phyloP scores from a whole-genome alignment of 2,113 vertebrate species.

The Euleptes europaea region DNA sequence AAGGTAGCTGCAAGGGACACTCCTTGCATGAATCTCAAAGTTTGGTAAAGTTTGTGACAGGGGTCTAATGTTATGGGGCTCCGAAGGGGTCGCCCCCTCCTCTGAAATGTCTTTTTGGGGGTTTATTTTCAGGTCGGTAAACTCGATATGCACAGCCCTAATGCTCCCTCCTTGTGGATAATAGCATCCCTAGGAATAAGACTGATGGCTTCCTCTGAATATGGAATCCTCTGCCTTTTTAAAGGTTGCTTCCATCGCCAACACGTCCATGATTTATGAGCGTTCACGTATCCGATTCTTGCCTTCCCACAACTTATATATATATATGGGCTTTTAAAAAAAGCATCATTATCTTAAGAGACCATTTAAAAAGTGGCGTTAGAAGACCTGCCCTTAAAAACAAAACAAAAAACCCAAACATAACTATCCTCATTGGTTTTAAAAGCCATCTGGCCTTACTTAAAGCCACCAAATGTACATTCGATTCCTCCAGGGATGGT shows the following conservation, averaged over 20 bases:
- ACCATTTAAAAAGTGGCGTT: conserved; percentile 46
- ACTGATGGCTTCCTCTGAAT: conserved; percentile 52
- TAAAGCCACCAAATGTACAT: conserved; percentile 74
- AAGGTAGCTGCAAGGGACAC: too few species aligned
- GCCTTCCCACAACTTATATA: conserved; percentile 43
- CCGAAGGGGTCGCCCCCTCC: too few species aligned
- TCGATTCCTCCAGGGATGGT: conserved; percentile 69
- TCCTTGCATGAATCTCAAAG: too few species aligned
- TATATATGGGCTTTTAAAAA: conserved; percentile 47
- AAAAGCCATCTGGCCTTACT: conserved; percentile 76
- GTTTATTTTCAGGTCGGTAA: too few species aligned
- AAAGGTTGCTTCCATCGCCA: conserved; percentile 65
- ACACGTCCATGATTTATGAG: conserved; percentile 61
- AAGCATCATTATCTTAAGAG: conserved; percentile 44
- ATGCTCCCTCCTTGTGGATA: conserved; percentile 40
- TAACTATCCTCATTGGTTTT: conserved; percentile 41
- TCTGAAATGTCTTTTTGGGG: too few species aligned
- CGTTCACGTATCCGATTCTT: conserved; percentile 67
- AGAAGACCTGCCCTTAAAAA: conserved; percentile 66
- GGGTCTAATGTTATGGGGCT: too few species aligned
- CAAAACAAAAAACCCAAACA: not conserved
- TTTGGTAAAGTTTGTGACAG: too few species aligned
- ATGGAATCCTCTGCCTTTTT: conserved; percentile 52
- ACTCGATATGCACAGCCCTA: too few species aligned
- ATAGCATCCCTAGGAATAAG: conserved; percentile 55